A percentile compares a stretch with the other conserved stretches of the same genome.
Conservation (phyloP, 1,140 invertebrate genomes). For the Trissolcus basalis region DNA sequence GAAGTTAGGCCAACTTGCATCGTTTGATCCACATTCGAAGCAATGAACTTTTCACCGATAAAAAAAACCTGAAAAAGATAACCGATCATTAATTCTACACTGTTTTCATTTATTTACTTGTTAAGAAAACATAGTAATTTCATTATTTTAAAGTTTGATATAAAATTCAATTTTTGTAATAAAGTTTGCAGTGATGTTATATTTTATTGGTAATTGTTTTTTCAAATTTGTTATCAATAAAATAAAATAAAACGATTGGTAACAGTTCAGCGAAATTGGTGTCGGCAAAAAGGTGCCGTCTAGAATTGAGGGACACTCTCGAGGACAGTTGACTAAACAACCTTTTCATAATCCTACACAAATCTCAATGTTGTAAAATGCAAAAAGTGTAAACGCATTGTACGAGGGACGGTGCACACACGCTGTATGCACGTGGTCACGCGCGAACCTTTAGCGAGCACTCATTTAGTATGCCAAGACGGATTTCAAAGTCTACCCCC, state of each 20-base stretch:
- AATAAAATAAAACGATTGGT: no score
- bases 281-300: constrained; percentile 13
- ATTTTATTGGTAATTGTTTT: no score
- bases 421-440: constrained; percentile 38
- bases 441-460: constrained; percentile 43
- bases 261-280: constrained; percentile 20
- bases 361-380: constrained; percentile 37
- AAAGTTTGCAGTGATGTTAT: no score
- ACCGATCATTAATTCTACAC: no score
- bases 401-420: constrained; percentile 9
- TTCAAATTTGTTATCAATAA: no score
- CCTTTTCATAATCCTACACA: constrained; percentile 32
- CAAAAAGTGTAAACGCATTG: constrained; percentile 43
- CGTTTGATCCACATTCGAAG: constrained; percentile 20
- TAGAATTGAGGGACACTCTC: constrained; percentile 10
- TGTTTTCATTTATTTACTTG: no score
- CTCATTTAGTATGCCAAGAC: constrained; percentile 63
- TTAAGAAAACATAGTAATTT: no score
- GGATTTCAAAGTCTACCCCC: constrained; percentile 68
- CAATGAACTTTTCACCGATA: not conserved
- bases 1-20: constrained; percentile 20
- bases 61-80: not conserved
- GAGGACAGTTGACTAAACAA: constrained; percentile 36
- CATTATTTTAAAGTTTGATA: no score
- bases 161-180: no score